These are phyloP conservation scores for Bufotes viridis DNA, from an alignment of 2,797 vertebrate genomes.

Conservation along the genomic window DNA sequence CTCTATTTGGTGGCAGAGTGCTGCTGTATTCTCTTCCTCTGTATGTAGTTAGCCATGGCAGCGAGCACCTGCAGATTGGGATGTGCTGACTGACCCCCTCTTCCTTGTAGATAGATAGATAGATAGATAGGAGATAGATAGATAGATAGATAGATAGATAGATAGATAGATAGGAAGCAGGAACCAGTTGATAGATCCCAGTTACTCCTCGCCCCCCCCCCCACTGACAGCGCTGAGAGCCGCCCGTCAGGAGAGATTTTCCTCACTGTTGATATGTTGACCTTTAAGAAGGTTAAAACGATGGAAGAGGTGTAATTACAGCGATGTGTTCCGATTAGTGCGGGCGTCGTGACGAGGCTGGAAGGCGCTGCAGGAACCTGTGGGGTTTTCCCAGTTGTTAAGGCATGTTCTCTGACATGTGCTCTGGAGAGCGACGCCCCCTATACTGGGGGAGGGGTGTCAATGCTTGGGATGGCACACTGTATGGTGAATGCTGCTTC, in stretches of 20 bases:
- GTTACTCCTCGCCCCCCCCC: not conserved
- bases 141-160: not conserved
- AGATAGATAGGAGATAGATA: not conserved
- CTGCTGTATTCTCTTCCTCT: too few relatives aligned
- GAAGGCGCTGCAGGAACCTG: not conserved
- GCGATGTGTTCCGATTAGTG: constrained; percentile 39
- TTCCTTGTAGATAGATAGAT: not conserved
- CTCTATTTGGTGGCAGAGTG: too few relatives aligned
- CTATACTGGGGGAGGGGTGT: too few relatives aligned
- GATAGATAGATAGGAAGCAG: not conserved
- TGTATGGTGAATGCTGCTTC: not conserved
- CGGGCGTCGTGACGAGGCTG: not conserved
- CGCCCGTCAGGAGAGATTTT: constrained; percentile 28
- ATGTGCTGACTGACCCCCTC: too few relatives aligned
- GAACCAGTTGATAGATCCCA: not conserved
- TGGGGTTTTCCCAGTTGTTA: constrained; percentile 25
- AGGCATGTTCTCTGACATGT: not conserved
- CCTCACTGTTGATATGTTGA: constrained; percentile 46
- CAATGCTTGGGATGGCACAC: not conserved
- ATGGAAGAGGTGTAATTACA: constrained; percentile 42
- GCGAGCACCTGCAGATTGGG: too few relatives aligned
- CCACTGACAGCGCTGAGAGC: not conserved
- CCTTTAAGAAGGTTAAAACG: constrained; percentile 51
- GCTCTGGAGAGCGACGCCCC: too few relatives aligned
- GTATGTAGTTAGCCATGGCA: too few relatives aligned